Evolutionary conservation across 2,888 invertebrate species (phyloP), one percentile per base, ranked within the genome.

Genomic region (Chymomyza caudatula): DNA sequence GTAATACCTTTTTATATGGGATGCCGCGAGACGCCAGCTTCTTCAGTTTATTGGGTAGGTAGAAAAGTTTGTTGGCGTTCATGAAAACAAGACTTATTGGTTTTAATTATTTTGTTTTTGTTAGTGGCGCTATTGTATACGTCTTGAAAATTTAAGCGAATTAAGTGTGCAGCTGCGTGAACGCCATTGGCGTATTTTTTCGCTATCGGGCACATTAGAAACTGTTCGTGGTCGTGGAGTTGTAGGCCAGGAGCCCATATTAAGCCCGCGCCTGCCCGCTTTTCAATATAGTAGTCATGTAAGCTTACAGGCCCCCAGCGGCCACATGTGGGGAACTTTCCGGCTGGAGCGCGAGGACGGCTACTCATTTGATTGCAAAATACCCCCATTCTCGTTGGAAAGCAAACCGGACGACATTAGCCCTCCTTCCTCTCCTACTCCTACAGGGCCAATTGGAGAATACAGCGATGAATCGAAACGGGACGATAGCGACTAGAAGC

Each of bases 1-100:
- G 99, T 99, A 62, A 99, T 98, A 90, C 99, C 99, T 0, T 99
- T 98, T 91, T 98, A 98, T 88, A 97, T 98, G 97, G 98, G 98
- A 42, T 96, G 96, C 85, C 93, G 97, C 66, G 97, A 97, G 89
- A 95, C 96, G 52, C 97, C 97, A 87, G 95, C 96, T 66, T 95
- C 95, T 20, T 95, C 96, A 44, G 97, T 98, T 0, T 98, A 97
- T 90, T 98, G 98, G 90, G 90, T 90, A 63, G 63, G 76, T 52
- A 5, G n/a, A 11, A 11, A n/a, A 2, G 4, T 51, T 51, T 44
- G 11, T 51, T 44, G 11, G 5, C 15, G 8, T 25, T 52, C 53
- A 8, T 37, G 5, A 15, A 22, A 13, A 4, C 20, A 0, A 37
- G 53, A 15, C 22, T 11, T 20, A 15, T 3, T 43, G 13, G 5